Conservation (phyloP, 2,797 vertebrate species). For the Parauchenoglanis ngamensis region DNA sequence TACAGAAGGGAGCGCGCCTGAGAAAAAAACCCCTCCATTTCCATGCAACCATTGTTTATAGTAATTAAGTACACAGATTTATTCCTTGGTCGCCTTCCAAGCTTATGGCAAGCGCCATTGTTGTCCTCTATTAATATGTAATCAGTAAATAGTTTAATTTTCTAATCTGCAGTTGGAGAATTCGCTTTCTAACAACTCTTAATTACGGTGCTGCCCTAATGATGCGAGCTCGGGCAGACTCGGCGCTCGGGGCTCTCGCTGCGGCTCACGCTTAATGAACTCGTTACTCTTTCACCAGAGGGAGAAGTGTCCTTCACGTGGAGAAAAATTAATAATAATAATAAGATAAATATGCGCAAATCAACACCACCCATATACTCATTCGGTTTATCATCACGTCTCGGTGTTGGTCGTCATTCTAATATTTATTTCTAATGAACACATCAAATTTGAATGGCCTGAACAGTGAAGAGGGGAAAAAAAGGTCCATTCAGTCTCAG, state of each 20-base stretch:
- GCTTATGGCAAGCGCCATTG: conserved; percentile 99
- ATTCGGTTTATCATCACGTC: not conserved
- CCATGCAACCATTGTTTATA: conserved; percentile 99
- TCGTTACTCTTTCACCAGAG: conserved; percentile 97
- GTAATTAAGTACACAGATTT: conserved; percentile 99
- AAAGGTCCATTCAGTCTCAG: not conserved
- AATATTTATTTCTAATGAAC: conserved; percentile 24
- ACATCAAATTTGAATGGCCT: conserved; percentile 37
- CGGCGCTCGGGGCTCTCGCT: conserved; percentile 64
- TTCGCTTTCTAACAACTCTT: conserved; percentile 99
- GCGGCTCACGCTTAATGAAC: conserved; percentile 99
- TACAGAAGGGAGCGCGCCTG: conserved; percentile 99
- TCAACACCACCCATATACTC: not conserved
- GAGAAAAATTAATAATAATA: conserved; percentile 28
- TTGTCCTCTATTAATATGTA: conserved; percentile 99
- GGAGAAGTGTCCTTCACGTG: conserved; percentile 94
- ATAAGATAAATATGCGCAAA: not conserved
- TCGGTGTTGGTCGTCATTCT: not conserved
- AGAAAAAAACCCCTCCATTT: conserved; percentile 90
- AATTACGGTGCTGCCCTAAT: conserved; percentile 99
- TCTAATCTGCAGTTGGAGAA: conserved; percentile 99
- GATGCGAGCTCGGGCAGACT: conserved; percentile 95
- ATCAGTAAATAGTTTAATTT: conserved; percentile 99
- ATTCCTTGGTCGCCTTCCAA: conserved; percentile 98
- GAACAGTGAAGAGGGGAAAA: not conserved